Evolutionary conservation across 2,888 invertebrate species (phyloP).

Genomic region (Tenodera sinensis): DNA sequence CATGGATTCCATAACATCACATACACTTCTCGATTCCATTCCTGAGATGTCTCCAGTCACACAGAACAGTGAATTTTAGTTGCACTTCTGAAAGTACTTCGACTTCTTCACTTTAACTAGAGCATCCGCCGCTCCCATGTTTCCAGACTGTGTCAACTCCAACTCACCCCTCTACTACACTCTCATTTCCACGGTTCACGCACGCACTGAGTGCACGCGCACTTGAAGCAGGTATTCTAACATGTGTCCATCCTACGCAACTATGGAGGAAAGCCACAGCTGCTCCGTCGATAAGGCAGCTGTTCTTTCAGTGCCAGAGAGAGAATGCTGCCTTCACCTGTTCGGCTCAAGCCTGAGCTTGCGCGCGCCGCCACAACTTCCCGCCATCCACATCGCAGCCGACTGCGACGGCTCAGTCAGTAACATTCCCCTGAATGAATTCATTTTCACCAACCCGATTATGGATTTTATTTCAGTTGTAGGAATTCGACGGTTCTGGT

Average conservation of each 20-base stretch:
- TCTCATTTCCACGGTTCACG: background rate
- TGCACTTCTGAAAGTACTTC: background rate
- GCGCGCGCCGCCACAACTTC: background rate
- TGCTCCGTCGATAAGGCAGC: background rate
- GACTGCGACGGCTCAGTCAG: background rate
- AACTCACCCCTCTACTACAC: background rate
- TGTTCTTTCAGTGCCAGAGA: background rate
- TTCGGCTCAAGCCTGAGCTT: background rate
- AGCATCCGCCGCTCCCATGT: background rate
- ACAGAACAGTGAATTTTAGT: background rate
- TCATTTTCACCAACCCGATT: background rate
- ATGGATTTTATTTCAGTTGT: background rate
- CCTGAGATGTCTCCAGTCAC: background rate
- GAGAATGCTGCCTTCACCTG: background rate
- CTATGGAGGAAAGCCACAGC: background rate
- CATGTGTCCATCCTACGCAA: background rate
- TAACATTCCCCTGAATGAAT: background rate
- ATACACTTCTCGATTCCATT: background rate
- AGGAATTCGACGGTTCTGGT: no score
- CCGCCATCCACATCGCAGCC: background rate
- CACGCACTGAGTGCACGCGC: no score
- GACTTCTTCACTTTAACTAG: background rate
- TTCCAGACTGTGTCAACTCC: background rate
- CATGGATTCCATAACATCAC: background rate
- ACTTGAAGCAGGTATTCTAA: background rate